phyloP scores from a whole-genome alignment of 2,888 invertebrate species.

The Alcis repandata region DNA sequence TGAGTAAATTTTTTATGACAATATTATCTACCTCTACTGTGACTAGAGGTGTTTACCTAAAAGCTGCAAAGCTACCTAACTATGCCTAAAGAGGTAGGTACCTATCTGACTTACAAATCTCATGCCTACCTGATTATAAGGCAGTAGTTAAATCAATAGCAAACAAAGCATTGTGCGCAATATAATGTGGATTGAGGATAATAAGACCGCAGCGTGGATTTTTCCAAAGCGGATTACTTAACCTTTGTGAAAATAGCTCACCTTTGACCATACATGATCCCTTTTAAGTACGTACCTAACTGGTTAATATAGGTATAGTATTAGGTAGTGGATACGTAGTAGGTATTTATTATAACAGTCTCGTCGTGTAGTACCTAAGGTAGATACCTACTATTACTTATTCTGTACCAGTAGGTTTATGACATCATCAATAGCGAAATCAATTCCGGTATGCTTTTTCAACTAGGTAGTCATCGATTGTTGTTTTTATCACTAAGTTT shows the following conservation, averaged over 20 bases:
- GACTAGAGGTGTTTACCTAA: no score
- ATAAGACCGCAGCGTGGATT: background rate
- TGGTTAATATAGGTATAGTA: background rate
- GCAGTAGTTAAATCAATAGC: background rate
- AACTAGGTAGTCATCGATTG: background rate
- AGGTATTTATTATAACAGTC: no score
- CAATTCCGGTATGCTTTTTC: conserved; percentile 8
- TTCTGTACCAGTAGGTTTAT: background rate
- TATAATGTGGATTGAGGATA: background rate
- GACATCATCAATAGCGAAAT: conserved; percentile 9
- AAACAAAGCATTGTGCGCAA: background rate
- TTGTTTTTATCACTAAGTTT: background rate
- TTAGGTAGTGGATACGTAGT: no score
- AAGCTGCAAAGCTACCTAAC: no score
- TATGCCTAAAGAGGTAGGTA: no score
- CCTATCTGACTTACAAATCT: no score
- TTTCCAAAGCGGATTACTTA: conserved; percentile 5
- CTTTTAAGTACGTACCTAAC: background rate
- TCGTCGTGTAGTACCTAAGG: background rate
- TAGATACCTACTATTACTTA: background rate
- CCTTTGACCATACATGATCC: background rate
- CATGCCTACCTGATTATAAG: no score
- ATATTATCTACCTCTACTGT: no score
- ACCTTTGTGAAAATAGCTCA: background rate
- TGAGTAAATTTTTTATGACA: no score